Evolutionary conservation across 2,797 vertebrate species (phyloP), one percentile per base, ranked within the genome.

Genomic region (Neoniphon sammara): DNA sequence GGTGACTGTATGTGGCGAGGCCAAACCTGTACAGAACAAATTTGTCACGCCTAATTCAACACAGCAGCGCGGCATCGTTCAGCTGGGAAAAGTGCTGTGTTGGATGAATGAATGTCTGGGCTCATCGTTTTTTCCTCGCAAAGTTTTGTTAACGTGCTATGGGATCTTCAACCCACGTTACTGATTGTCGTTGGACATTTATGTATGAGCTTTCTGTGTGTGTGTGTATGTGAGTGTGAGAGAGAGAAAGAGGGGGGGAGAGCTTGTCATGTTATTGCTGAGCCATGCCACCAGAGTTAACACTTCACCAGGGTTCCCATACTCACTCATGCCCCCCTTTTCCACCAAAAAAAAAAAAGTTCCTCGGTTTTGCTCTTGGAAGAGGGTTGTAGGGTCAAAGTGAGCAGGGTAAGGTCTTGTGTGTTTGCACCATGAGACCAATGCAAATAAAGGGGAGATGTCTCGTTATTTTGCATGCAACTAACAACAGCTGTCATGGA

Each of bases 21-120:
- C 59, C 44, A 68, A 70, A 73, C 53, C 55, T 61, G 39, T 42
- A 59, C 23, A 69, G 75, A 75, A n/a, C 17, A 77, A 50, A 53
- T 58, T 58, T 27, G 7, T 70, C 54, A 50, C 15, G 10, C 67
- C 67, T 66, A 56, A 46, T 64, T 53, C 39, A 39, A 47, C 57
- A 17, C 67, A 71, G 55, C 23, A 68, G 67, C 63, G 57, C 23
- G 5, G 17, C 21, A 10, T 15, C n/a, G 11, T 23, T 69, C 3
- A 53, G 61, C 44, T 46, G 23, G 30, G 50, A 17, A 20, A 31
- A n/a, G n/a, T n/a, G n/a, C n/a, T n/a, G 55, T 47, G 59, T 46
- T 9, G 9, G 59, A 25, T 46, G 59, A 42, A 46, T 44, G 17
- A 62, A 25, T 34, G 49, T 64, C 17, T 57, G 50, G 4, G 14